Base-by-base conservation (phyloP, 2,113 vertebrate species). In the Rhineura floridana region DNA sequence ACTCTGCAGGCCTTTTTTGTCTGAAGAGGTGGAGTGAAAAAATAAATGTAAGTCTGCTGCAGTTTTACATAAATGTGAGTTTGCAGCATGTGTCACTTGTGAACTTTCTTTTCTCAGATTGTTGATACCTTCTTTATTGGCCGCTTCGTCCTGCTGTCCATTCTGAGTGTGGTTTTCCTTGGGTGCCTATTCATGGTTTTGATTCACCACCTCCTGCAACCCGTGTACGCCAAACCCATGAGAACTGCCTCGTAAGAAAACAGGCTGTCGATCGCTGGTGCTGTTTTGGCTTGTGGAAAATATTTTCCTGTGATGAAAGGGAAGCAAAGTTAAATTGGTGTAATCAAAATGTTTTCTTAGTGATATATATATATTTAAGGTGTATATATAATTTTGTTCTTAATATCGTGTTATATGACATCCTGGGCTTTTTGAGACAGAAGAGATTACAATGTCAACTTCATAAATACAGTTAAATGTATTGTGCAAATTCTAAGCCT, bases 61-160 rank as follows among this genome's bases (percentile, higher is more conserved):
- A n/a, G n/a, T n/a, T n/a, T n/a, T n/a, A n/a, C n/a, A 79, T 19
- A 13, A 23, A 75, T 25, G 48, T 72, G 44, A 1, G 44, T n/a
- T 15, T 73, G 7, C n/a, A 10, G 19, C 13, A n/a, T n/a, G n/a
- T 78, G 52, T 46, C 30, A 23, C 21, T 44, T 1, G 8, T 59
- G 39, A 63, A 44, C 19, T 90, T 78, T 84, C 88, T 70, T 1
- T 46, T 82, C 59, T 73, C 91, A 99, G 98, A 97, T 98, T 1
- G 96, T 98, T 94, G 98, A 99, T 93, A 83, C 95, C 36, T 97
- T 99, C 95, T 97, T 99, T 93, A 98, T 99, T 0, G 97, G 97
- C 25, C 98, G 98, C 89, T 98, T 98, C 2, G 33, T 98, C 77
- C 97, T 99, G 67, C 95, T 99, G 94, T 96, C 96, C 0, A 8